Percentiles rank a stretch among this genome's conserved stretches.
These are phyloP conservation scores for Drosophila limbata DNA, from an alignment of 2,888 invertebrate species.

Conservation along the genomic window DNA sequence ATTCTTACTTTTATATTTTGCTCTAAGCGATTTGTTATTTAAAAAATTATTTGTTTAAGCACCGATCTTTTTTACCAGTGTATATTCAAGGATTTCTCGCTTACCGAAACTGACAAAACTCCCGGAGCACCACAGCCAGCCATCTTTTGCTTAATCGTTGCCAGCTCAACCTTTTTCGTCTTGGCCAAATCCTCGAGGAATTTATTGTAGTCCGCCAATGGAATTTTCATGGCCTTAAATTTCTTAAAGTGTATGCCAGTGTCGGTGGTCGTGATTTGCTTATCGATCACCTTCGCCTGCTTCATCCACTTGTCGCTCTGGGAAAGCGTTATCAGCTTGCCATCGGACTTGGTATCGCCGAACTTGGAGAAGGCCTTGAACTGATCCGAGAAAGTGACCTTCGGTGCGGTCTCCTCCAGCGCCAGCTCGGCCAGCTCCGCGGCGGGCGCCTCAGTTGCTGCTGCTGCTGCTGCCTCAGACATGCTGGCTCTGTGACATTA, in stretches of 20 bases:
- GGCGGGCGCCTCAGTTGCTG: slow-evolving; percentile 77
- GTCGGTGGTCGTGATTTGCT: slow-evolving; percentile 95
- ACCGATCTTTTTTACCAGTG: background rate
- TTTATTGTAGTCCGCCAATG: slow-evolving; percentile 92
- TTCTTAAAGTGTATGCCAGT: slow-evolving; percentile 96
- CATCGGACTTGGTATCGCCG: slow-evolving; percentile 94
- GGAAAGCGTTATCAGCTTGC: slow-evolving; percentile 93
- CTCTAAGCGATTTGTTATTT: too few relatives aligned
- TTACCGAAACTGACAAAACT: slow-evolving; percentile 82
- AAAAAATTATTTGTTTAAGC: background rate
- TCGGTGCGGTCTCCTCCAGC: slow-evolving; percentile 80
- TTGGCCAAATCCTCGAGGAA: slow-evolving; percentile 94
- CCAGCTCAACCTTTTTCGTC: slow-evolving; percentile 92
- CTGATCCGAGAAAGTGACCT: slow-evolving; percentile 87
- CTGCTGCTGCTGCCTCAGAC: slow-evolving; percentile 73
- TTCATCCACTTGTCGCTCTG: slow-evolving; percentile 98
- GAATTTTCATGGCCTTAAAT: slow-evolving; percentile 92
- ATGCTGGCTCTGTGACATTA: slow-evolving; percentile 63
- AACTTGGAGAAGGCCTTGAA: slow-evolving; percentile 94
- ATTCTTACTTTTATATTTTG: background rate
- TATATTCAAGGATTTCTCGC: background rate
- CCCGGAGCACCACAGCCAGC: slow-evolving; percentile 93
- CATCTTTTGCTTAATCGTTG: slow-evolving; percentile 92
- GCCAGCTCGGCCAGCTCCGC: slow-evolving; percentile 84
- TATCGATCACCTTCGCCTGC: slow-evolving; percentile 93